A percentile compares a stretch with the other conserved stretches of the same genome.
Conservation (phyloP, 2,888 invertebrate genomes). For the Nomada ferruginata region DNA sequence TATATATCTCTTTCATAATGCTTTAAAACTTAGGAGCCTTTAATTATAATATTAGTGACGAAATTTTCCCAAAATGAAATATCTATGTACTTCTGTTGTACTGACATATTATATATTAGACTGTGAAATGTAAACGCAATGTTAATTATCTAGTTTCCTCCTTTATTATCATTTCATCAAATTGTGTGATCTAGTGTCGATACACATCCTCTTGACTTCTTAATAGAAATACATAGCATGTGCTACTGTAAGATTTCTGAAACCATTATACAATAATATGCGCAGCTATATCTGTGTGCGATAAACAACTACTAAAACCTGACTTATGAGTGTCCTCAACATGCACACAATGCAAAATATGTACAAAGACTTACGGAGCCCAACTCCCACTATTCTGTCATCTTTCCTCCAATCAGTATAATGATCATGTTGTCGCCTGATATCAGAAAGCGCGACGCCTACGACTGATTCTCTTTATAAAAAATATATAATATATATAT, state of each 20-base stretch:
- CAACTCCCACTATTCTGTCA: slow-evolving; percentile 42
- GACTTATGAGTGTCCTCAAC: slow-evolving; percentile 45
- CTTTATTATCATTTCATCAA: background rate
- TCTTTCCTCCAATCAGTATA: slow-evolving; percentile 34
- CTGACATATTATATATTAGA: background rate
- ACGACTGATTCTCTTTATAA: slow-evolving; percentile 69
- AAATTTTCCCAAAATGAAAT: background rate
- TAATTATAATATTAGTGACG: background rate
- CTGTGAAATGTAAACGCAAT: slow-evolving; percentile 18
- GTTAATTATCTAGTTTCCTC: slow-evolving; percentile 7
- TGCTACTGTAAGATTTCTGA: slow-evolving; percentile 63
- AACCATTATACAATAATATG: slow-evolving; percentile 65
- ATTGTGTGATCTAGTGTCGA: slow-evolving; percentile 45
- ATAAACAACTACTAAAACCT: slow-evolving; percentile 64
- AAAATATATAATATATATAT: slow-evolving; percentile 69
- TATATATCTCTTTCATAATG: background rate
- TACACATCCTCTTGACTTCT: slow-evolving; percentile 58
- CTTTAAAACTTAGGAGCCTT: slow-evolving; percentile 11
- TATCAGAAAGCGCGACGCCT: slow-evolving; percentile 47
- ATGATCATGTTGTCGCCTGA: slow-evolving; percentile 52
- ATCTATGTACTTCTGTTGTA: slow-evolving; percentile 8
- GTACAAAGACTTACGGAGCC: slow-evolving; percentile 62
- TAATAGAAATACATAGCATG: slow-evolving; percentile 51
- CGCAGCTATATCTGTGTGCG: slow-evolving; percentile 58
- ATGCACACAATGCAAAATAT: slow-evolving; percentile 67